These are phyloP conservation scores for Cottoperca gobio DNA, from an alignment of 2,797 vertebrate genomes.

Conservation along the genomic window DNA sequence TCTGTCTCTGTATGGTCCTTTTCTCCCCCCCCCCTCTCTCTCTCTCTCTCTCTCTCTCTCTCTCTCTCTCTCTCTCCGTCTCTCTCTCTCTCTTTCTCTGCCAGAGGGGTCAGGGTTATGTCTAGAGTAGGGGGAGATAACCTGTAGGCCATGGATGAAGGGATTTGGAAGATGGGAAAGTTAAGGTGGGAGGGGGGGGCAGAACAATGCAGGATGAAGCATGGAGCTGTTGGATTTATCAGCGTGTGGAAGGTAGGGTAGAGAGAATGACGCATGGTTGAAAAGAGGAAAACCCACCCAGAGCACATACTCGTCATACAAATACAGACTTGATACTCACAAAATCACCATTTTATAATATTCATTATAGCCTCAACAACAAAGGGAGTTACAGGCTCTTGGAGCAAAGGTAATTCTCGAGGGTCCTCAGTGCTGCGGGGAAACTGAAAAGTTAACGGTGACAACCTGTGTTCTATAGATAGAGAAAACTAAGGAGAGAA, in stretches of 20 bases:
- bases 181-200: slow-evolving; percentile 42
- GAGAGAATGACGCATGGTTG: slow-evolving; percentile 44
- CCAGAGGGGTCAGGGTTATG: slow-evolving; percentile 64
- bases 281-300: slow-evolving; percentile 54
- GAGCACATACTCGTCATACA: slow-evolving; percentile 48
- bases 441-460: slow-evolving; percentile 46
- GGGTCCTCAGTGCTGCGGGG: slow-evolving; percentile 30
- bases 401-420: slow-evolving; percentile 31
- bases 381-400: slow-evolving; percentile 53
- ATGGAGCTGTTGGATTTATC: slow-evolving; percentile 54
- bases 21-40: slow-evolving; percentile 18
- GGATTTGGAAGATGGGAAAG: slow-evolving; percentile 65
- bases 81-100: slow-evolving; percentile 26
- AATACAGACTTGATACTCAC: slow-evolving; percentile 18
- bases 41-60: slow-evolving; percentile 1
- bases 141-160: slow-evolving; percentile 69
- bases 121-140: slow-evolving; percentile 67
- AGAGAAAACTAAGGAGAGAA: slow-evolving; percentile 51
- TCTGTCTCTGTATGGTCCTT: slow-evolving; percentile 34
- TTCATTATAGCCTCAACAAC: slow-evolving; percentile 45
- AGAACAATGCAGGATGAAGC: slow-evolving; percentile 39
- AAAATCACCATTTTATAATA: slow-evolving; percentile 43
- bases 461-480: slow-evolving; percentile 59
- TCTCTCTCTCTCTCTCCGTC: slow-evolving; percentile 27
- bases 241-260: slow-evolving; percentile 37